Base-by-base conservation (phyloP, 2,888 invertebrate species). In the Eledone cirrhosa region DNA sequence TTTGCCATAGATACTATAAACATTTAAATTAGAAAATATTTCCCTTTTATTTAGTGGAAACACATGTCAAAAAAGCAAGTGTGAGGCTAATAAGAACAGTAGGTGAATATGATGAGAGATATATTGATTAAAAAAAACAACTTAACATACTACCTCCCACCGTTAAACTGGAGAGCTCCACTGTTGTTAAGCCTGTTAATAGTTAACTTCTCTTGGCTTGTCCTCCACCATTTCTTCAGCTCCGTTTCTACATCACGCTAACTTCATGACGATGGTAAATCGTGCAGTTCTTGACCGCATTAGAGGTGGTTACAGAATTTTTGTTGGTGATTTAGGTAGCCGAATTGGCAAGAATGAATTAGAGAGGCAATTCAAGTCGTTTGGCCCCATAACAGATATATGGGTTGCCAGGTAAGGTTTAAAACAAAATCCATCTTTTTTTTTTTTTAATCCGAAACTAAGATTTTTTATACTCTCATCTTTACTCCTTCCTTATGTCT, bases 271-370 rank as follows among this genome's bases (percentile, higher is more conserved):
- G 31, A 72, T 72, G 72, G 29, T 72, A 22, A 72, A 76, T 48
- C 76, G 76, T 48, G 76, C 76, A 19, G 76, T 76, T 16, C 29
- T 76, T n/a, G 76, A 76, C 48, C 76, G 76, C 11, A 76, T 76
- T 76, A 24, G 76, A 48, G 86, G 87, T 77, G 89, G 89, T n/a
- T 89, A 88, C 80, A 81, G 89, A 33, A 85, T 89, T 13, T 89
- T 89, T 84, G 85, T 89, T 53, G 89, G 89, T 5, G 89, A 89
- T 82, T 81, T 89, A n/a, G 89, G 89, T 19, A 84, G 81, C 33
- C 82, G 87, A 78, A 85, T 88, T 2, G 85, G 86, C 22, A 88
- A 87, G 81, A 85, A 87, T 81, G 88, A 89, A 47, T 78, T 89
- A 29, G 88, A 89, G 80, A 85, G 83, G 82, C 88, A 89, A 81